phyloP scores from a whole-genome alignment of 2,888 invertebrate genomes.

The Zootermopsis nevadensis region DNA sequence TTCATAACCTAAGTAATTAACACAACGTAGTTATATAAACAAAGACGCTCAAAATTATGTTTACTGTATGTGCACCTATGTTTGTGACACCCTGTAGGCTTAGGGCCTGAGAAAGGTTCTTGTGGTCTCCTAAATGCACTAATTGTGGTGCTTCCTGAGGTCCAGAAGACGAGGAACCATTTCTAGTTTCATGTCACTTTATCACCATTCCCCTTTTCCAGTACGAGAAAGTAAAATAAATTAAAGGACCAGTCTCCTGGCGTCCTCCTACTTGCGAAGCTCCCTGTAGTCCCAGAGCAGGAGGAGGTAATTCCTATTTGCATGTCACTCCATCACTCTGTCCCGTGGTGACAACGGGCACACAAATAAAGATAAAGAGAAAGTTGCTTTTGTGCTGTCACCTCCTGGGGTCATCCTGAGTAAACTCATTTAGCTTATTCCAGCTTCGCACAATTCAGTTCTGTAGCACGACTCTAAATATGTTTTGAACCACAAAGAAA shows the following conservation, averaged over 20 bases:
- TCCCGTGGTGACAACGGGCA: neutral
- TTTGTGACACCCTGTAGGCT: too few species aligned
- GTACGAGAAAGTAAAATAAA: neutral
- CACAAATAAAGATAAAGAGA: slow-evolving; percentile 17
- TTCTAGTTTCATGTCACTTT: neutral
- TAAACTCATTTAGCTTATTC: neutral
- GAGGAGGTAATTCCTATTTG: slow-evolving; percentile 8
- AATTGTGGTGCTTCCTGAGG: too few species aligned
- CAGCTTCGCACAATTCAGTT: too few species aligned
- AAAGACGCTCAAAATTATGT: too few species aligned
- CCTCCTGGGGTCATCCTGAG: neutral
- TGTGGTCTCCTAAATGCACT: too few species aligned
- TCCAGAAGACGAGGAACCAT: too few species aligned
- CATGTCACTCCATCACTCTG: slow-evolving; percentile 28
- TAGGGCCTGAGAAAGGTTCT: too few species aligned
- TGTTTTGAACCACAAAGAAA: neutral
- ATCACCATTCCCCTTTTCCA: neutral
- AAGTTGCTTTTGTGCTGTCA: neutral
- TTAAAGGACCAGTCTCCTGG: neutral
- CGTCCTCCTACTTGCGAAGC: neutral
- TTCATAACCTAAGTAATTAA: too few species aligned
- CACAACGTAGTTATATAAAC: too few species aligned
- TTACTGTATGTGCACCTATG: too few species aligned
- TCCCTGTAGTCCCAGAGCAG: neutral
- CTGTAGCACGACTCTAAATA: too few species aligned